A percentile compares a stretch with the other conserved stretches of the same genome.
Evolutionary conservation across 2,888 invertebrate species (phyloP).

Genomic region (Zele albiditarsus): DNA sequence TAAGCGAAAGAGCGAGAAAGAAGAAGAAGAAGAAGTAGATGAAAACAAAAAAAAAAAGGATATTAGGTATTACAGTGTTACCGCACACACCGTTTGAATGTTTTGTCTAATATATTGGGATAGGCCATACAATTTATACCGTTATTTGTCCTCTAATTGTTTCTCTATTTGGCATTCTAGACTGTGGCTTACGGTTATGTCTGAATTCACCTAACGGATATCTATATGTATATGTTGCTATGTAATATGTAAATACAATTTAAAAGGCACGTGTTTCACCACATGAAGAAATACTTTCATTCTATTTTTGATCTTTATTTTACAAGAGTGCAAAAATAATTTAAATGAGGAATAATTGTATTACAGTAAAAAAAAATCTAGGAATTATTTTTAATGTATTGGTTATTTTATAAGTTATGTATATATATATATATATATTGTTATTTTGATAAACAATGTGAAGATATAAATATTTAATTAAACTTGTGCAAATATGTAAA

Average conservation of each 20-base stretch:
- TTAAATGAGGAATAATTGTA: background rate
- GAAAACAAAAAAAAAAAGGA: slow-evolving; percentile 11
- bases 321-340: background rate
- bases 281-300: background rate
- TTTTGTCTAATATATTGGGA: slow-evolving; percentile 50
- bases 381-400: too few species aligned
- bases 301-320: background rate
- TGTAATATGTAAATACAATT: background rate
- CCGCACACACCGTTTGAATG: slow-evolving; percentile 35
- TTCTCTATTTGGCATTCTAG: slow-evolving; percentile 34
- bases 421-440: background rate
- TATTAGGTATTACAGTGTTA: slow-evolving; percentile 11
- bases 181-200: background rate
- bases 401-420: background rate
- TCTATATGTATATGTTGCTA: background rate
- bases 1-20: slow-evolving; percentile 26
- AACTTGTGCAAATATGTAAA: background rate
- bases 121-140: slow-evolving; percentile 51
- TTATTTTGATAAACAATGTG: background rate
- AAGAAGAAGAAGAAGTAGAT: slow-evolving; percentile 16
- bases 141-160: slow-evolving; percentile 44
- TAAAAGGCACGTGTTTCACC: background rate
- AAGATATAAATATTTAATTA: background rate
- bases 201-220: background rate
- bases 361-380: background rate